Evolutionary conservation across 1,140 invertebrate species (phyloP).

Genomic region (Orchestia grillus): DNA sequence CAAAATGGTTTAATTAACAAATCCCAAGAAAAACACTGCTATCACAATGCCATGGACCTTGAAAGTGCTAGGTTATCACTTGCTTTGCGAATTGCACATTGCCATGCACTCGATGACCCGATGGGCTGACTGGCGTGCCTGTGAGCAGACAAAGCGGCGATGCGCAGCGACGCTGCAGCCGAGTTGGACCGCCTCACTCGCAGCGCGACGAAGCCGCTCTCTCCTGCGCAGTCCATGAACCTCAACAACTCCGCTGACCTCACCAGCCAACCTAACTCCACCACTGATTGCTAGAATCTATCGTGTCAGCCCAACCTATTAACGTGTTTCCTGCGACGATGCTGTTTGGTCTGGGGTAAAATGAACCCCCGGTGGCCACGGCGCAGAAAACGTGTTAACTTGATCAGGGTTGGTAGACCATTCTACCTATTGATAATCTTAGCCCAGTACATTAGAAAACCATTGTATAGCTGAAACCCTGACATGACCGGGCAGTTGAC

Average conservation of each 20-base stretch:
- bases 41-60: too few species aligned
- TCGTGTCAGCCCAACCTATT: neutral
- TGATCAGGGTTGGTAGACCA: neutral
- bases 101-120: neutral
- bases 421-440: neutral
- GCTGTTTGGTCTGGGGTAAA: too few species aligned
- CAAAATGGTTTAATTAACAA: neutral
- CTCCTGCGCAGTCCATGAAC: neutral
- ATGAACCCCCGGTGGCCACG: too few species aligned
- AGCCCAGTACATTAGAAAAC: neutral
- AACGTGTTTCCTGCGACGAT: too few species aligned
- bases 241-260: neutral
- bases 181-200: constrained; percentile 88
- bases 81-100: too few species aligned
- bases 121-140: neutral
- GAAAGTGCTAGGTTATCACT: too few species aligned
- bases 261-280: neutral
- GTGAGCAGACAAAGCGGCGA: constrained; percentile 75
- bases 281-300: neutral
- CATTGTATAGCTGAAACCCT: neutral
- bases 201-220: constrained; percentile 76
- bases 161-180: constrained; percentile 90
- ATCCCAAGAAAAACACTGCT: neutral
- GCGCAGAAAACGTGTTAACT: too few species aligned
- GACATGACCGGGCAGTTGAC: neutral